Conservation (phyloP, 2,797 vertebrate genomes). For the Hydrocynus forskahlii region DNA sequence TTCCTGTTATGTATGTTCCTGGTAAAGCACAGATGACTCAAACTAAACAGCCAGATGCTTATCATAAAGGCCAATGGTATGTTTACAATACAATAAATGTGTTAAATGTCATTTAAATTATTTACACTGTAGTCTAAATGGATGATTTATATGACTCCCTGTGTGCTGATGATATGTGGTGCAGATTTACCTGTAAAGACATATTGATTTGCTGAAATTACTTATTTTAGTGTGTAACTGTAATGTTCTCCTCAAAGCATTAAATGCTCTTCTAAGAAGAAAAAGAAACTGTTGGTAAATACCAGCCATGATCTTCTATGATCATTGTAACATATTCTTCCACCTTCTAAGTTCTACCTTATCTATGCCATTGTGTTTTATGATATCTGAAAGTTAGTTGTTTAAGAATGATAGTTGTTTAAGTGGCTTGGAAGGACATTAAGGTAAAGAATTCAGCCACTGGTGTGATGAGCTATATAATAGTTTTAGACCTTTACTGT, state of each 20-base stretch:
- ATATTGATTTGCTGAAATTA: not conserved
- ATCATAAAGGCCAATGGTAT: not conserved
- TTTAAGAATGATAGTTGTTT: not conserved
- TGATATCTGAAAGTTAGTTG: not conserved
- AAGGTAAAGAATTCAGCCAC: not conserved
- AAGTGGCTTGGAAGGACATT: not conserved
- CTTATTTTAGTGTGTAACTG: not conserved
- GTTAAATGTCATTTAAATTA: not conserved
- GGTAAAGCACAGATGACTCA: not conserved
- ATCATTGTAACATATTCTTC: not conserved
- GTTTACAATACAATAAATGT: not conserved
- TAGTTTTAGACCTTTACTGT: not conserved
- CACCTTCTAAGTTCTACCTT: not conserved
- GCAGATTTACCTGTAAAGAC: not conserved
- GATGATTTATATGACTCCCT: not conserved
- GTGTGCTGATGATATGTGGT: not conserved
- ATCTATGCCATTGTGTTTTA: not conserved
- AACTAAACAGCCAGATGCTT: not conserved
- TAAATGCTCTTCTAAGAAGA: not conserved
- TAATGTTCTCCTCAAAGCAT: no score
- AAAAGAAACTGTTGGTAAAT: no score
- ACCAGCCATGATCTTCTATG: not conserved
- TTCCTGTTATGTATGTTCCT: not conserved
- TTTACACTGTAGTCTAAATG: slow-evolving; percentile 8
- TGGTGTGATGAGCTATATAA: not conserved